Percentiles rank a stretch among this genome's conserved stretches.
phyloP scores from a whole-genome alignment of 2,797 vertebrate genomes.

The Pyrocephalus nanus region DNA sequence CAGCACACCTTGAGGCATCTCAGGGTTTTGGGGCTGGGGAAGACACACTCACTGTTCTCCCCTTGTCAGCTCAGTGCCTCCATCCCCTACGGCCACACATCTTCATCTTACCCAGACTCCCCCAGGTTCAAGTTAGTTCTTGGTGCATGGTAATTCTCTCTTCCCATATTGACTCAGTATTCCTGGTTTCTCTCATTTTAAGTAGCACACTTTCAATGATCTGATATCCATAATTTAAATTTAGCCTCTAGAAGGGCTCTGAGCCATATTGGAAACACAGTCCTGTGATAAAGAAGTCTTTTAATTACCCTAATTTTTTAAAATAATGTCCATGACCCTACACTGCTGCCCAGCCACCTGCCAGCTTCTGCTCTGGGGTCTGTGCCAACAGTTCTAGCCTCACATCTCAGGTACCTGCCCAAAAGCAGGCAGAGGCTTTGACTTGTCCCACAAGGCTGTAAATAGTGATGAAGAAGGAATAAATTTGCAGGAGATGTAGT shows the following conservation, averaged over 20 bases:
- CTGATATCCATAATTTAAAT: not conserved
- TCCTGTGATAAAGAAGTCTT: not conserved
- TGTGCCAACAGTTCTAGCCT: not conserved
- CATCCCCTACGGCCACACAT: not conserved
- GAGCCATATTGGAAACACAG: not conserved
- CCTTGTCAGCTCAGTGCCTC: not conserved
- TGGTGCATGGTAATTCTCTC: not conserved
- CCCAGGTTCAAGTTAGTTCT: not conserved
- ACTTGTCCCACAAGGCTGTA: not conserved
- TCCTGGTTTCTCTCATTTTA: not conserved
- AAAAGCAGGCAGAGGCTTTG: not conserved
- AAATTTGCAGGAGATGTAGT: not conserved
- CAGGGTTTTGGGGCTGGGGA: not conserved
- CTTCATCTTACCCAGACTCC: not conserved
- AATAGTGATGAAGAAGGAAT: not conserved
- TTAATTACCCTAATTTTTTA: not conserved
- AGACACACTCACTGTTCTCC: not conserved
- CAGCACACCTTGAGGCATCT: fast-evolving
- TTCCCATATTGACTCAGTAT: not conserved
- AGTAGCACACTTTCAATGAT: not conserved
- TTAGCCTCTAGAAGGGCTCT: not conserved
- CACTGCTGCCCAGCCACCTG: not conserved
- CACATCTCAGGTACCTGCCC: not conserved
- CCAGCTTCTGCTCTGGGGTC: not conserved
- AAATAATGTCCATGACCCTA: not conserved